A percentile compares a stretch with the other conserved stretches of the same genome.
phyloP scores from a whole-genome alignment of 2,113 vertebrate genomes.

The Gasterosteus nipponicus region DNA sequence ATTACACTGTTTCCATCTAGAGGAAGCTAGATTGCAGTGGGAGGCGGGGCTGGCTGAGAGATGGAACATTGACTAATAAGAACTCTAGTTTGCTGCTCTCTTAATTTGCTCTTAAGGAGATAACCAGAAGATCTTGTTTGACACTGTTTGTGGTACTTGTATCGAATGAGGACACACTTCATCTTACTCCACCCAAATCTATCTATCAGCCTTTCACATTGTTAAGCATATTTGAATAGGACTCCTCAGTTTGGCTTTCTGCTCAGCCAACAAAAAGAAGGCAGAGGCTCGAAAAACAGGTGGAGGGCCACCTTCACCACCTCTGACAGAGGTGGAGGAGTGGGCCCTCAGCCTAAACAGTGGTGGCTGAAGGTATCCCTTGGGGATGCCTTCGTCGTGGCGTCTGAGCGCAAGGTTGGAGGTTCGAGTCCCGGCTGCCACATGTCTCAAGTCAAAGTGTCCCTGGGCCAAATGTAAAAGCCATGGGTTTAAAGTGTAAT shows the following conservation, averaged over 20 bases:
- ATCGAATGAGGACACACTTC: background rate
- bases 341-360: no score
- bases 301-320: no score
- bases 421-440: no score
- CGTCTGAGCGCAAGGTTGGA: no score
- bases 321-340: no score
- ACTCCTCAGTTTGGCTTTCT: background rate
- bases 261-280: background rate
- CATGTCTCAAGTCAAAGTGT: no score
- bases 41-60: conserved; percentile 17
- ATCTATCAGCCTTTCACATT: no score
- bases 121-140: background rate
- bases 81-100: background rate
- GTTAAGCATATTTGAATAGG: background rate
- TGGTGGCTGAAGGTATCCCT: no score
- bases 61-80: conserved; percentile 2
- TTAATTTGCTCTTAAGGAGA: background rate
- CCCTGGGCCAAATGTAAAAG: no score
- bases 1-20: conserved; percentile 22
- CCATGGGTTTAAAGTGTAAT: no score
- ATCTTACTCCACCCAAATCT: background rate
- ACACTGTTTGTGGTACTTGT: background rate
- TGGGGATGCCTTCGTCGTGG: no score
- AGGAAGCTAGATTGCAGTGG: conserved; percentile 8
- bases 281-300: no score